These are phyloP conservation scores for Phengaris arion DNA, from an alignment of 2,888 invertebrate genomes.

Conservation along the genomic window DNA sequence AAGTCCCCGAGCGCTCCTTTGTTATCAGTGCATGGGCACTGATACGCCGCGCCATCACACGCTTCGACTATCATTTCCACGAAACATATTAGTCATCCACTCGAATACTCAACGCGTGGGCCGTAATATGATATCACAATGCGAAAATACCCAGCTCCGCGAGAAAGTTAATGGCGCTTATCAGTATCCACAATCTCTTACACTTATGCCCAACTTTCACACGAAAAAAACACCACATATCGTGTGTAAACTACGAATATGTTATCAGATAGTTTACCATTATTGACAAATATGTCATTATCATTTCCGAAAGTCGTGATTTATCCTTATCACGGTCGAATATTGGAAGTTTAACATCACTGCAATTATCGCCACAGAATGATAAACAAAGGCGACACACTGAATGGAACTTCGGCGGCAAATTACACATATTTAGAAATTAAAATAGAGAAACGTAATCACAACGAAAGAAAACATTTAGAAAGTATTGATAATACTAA, in stretches of 20 bases:
- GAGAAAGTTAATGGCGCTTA: slow-evolving; percentile 82
- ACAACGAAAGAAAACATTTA: slow-evolving; percentile 78
- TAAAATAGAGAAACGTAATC: slow-evolving; percentile 73
- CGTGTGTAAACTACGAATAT: slow-evolving; percentile 48
- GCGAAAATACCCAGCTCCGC: slow-evolving; percentile 81
- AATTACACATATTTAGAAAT: slow-evolving; percentile 91
- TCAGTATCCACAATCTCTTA: slow-evolving; percentile 80
- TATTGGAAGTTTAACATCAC: slow-evolving; percentile 88
- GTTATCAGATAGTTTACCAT: slow-evolving; percentile 80
- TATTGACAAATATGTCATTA: slow-evolving; percentile 89
- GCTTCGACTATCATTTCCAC: slow-evolving; percentile 75
- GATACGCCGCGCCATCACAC: slow-evolving; percentile 62
- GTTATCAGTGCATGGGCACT: slow-evolving; percentile 69
- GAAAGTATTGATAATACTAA: slow-evolving; percentile 74
- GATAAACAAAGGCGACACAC: slow-evolving; percentile 96
- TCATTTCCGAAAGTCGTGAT: slow-evolving; percentile 84
- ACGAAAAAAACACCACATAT: slow-evolving; percentile 69
- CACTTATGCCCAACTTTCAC: slow-evolving; percentile 78
- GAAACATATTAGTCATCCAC: slow-evolving; percentile 78
- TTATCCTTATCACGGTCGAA: slow-evolving; percentile 87
- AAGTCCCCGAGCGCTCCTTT: slow-evolving; percentile 62
- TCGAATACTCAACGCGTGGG: slow-evolving; percentile 76
- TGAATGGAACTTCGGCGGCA: slow-evolving; percentile 95
- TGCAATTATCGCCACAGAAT: slow-evolving; percentile 83
- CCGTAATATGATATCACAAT: slow-evolving; percentile 81